phyloP scores from a whole-genome alignment of 2,888 invertebrate genomes.

The Pristionchus mayeri region DNA sequence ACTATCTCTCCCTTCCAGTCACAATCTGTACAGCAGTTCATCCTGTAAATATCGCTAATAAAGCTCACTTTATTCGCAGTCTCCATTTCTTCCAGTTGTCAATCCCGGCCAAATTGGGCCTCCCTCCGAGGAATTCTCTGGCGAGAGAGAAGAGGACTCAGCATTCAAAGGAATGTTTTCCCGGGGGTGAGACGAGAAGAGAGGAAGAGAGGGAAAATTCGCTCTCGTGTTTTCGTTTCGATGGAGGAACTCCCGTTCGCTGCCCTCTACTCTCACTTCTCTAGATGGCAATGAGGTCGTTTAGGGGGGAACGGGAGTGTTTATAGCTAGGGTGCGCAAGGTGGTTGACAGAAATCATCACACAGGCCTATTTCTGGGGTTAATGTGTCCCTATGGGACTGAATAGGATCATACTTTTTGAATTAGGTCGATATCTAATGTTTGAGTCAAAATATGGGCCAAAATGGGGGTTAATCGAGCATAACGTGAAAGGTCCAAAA shows the following conservation, averaged over 20 bases:
- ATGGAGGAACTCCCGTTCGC: background rate
- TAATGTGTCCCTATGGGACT: too few relatives aligned
- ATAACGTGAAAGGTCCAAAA: too few relatives aligned
- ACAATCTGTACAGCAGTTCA: background rate
- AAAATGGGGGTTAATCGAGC: too few relatives aligned
- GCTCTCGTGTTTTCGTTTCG: background rate
- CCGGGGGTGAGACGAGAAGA: background rate
- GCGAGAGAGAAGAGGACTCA: background rate
- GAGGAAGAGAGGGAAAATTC: background rate
- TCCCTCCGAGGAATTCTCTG: background rate
- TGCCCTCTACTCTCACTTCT: background rate
- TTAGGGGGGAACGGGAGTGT: too few relatives aligned
- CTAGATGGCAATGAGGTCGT: background rate
- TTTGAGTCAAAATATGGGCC: too few relatives aligned
- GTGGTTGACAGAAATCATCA: too few relatives aligned
- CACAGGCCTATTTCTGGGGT: too few relatives aligned
- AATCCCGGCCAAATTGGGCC: conserved; percentile 5
- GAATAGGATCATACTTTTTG: too few relatives aligned
- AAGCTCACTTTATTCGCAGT: background rate
- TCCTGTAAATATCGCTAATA: conserved; percentile 12
- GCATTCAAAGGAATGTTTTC: background rate
- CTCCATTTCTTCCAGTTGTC: background rate
- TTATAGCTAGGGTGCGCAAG: too few relatives aligned
- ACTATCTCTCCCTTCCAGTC: background rate
- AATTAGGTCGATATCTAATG: too few relatives aligned